Conservation (phyloP, 2,797 vertebrate species). For the Trachops cirrhosus region DNA sequence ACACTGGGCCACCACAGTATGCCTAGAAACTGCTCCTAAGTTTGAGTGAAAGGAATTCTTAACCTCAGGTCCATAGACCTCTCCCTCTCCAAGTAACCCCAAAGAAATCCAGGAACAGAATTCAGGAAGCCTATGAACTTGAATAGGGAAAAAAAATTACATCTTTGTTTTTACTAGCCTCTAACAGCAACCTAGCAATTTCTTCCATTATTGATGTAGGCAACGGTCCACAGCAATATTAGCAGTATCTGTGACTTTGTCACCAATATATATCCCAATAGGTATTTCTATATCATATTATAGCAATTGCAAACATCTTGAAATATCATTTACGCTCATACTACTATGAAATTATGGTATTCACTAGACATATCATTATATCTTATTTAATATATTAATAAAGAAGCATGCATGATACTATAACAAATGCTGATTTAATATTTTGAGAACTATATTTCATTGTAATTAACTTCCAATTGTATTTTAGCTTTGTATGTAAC, state of each 20-base stretch:
- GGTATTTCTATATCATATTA: not conserved
- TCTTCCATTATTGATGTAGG: not conserved
- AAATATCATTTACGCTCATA: not conserved
- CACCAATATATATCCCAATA: not conserved
- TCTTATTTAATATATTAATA: not conserved
- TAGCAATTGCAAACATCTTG: not conserved
- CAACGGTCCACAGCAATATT: not conserved
- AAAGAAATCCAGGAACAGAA: slow-evolving; percentile 1
- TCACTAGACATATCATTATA: not conserved
- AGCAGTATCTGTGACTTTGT: not conserved
- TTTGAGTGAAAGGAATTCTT: not conserved
- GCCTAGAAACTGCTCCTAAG: not conserved
- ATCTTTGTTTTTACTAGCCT: not conserved
- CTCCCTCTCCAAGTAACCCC: too few relatives aligned
- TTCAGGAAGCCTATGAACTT: not conserved
- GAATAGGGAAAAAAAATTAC: not conserved
- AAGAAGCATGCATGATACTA: not conserved
- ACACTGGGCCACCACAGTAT: not conserved
- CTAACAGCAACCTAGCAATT: slow-evolving; percentile 2
- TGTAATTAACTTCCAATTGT: not conserved
- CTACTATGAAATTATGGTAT: not conserved
- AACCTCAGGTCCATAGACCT: not conserved
- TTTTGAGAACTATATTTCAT: slow-evolving; percentile 45
- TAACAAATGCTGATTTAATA: not conserved
- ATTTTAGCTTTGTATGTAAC: not conserved